Evolutionary conservation across 2,113 vertebrate species (phyloP), one percentile per base, ranked within the genome.

Genomic region (Stomatorhinus ivindoensis): DNA sequence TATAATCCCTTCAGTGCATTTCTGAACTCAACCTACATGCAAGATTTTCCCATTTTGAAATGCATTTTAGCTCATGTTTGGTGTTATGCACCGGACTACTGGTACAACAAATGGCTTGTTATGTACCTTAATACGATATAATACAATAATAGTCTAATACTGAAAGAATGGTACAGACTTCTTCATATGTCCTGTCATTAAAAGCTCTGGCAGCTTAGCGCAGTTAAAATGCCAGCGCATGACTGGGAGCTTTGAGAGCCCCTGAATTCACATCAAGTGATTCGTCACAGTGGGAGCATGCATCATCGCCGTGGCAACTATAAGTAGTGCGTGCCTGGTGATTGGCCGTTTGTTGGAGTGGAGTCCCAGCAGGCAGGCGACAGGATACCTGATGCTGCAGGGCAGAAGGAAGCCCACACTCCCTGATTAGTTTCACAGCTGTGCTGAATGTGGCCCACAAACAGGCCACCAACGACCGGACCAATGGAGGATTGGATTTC

Each of bases 341-440:
- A 89, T 90, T 90, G 88, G 87, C 86, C 31, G 48, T 24, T 87
- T 39, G 90, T 88, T 92, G 91, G 90, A 87, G 89, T 91, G 92
- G 58, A 55, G 87, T 88, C 92, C 92, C 31, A 8, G 89, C 86
- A 88, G 90, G 93, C 76, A 87, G 76, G 91, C 80, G 39, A 89
- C 89, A 90, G 93, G 93, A 92, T 89, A 95, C 91, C 93, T 92
- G 94, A 95, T 92, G 92, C 89, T 86, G 85, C 85, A 86, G 85
- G 85, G 85, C 85, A 35, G 47, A 35, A 51, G 85, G 85, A 86
- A 86, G 85, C 85, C 48, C 47, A 86, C 85, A 13, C 85, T 86
- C 85, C n/a, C 85, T 86, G 85, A 86, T 86, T 86, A 51, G 85
- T 51, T 86, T 86, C 85, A 86, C 85, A 86, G 85, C 85, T 86